Conservation (phyloP, 2,113 vertebrate genomes). For the Nyctereutes procyonoides region DNA sequence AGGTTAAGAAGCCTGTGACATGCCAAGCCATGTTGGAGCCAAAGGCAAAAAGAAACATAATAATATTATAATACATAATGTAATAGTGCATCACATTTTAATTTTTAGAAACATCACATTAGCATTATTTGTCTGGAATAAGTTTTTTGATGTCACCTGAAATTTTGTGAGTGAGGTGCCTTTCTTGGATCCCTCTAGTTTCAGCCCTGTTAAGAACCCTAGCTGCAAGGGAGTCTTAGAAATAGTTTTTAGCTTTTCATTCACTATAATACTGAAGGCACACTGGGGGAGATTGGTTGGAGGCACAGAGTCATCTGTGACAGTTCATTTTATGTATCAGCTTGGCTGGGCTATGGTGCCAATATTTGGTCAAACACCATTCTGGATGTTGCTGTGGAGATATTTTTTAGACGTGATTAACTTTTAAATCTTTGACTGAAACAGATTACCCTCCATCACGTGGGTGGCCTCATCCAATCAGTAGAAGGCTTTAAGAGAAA, state of each 20-base stretch:
- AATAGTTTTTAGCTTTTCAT: neutral
- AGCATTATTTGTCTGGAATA: neutral
- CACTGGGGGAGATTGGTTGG: neutral
- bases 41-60: neutral
- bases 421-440: neutral
- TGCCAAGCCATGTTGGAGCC: neutral
- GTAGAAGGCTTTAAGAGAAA: neutral
- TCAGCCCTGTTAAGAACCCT: neutral
- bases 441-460: neutral
- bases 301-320: neutral
- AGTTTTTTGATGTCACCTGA: neutral
- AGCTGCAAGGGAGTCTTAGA: neutral
- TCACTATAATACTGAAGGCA: neutral
- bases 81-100: neutral
- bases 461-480: neutral
- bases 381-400: neutral
- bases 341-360: neutral
- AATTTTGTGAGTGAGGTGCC: neutral
- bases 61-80: neutral
- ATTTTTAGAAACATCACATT: neutral
- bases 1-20: neutral
- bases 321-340: neutral
- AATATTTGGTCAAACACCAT: neutral
- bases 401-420: neutral
- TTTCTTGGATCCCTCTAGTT: neutral